Evolutionary conservation across 2,888 invertebrate genomes (phyloP), one percentile per base, ranked within the genome.

Genomic region (Lepidocyrtinus sp.): DNA sequence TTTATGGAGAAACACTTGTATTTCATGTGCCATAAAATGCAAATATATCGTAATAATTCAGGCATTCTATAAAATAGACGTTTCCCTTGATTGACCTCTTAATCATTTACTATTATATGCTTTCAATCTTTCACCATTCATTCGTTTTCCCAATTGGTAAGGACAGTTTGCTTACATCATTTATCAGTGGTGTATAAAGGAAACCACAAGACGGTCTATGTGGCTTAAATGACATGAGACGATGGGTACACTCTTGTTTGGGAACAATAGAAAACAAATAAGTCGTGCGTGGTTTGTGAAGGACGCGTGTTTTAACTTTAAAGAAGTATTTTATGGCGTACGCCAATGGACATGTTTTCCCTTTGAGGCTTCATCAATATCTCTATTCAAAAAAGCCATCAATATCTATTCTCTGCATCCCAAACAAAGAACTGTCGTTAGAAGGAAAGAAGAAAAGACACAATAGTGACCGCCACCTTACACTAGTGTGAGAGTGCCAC

Each of bases 361-460:
- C 5, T 36, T 36, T 36, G 36, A n/a, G n/a, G 5, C 36, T 36
- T 36, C 7, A 12, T 12, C 36, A 36, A 36, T 36, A 36, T 36
- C 36, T 36, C 12, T 36, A 12, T 36, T 36, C 7, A n/a, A n/a
- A n/a, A 55, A 55, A 55, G n/a, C n/a, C 55, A 59, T 59, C 59
- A 59, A 59, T 59, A 59, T 59, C 55, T 55, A 59, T 59, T 59
- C 86, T 59, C n/a, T 59, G 19, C 59, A 59, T 2, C 19, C 7
- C 22, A 5, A 36, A 7, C 36, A 36, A 5, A 36, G 59, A 12
- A 59, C 21, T 25, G 50, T 78, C 65, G 61, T 76, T 75, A 65
- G 63, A 45, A 46, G 50, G 24, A n/a, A n/a, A 59, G 1, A 24
- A 64, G 7, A 36, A 27, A 55, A 17, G 24, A 50, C 46, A n/a